These are phyloP conservation scores for Enoplosus armatus DNA, from an alignment of 2,797 vertebrate species.

Conservation along the genomic window DNA sequence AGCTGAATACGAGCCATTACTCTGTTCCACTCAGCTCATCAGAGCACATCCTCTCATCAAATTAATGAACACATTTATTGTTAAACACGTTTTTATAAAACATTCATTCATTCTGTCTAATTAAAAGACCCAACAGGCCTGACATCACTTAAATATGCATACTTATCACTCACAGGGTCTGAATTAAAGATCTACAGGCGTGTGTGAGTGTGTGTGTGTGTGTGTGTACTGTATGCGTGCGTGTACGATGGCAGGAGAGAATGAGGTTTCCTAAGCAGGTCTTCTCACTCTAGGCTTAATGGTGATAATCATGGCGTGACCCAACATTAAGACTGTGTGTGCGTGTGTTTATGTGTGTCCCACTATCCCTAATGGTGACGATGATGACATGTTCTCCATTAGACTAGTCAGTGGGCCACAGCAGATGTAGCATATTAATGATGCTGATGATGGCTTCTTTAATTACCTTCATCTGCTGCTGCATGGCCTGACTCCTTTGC, in stretches of 20 bases:
- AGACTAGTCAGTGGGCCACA: slow-evolving; percentile 84
- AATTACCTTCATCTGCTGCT: slow-evolving; percentile 82
- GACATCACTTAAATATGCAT: slow-evolving; percentile 88
- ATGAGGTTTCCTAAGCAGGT: slow-evolving; percentile 78
- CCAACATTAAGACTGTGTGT: slow-evolving; percentile 80
- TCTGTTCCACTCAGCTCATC: slow-evolving; percentile 81
- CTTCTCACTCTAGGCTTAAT: slow-evolving; percentile 82
- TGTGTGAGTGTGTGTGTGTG: slow-evolving; percentile 35
- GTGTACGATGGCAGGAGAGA: slow-evolving; percentile 60
- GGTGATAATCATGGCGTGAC: slow-evolving; percentile 85
- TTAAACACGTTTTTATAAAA: slow-evolving; percentile 88
- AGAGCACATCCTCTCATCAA: slow-evolving; percentile 84
- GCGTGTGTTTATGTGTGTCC: slow-evolving; percentile 75
- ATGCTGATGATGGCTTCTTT: slow-evolving; percentile 86
- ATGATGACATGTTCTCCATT: slow-evolving; percentile 86
- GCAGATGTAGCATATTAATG: slow-evolving; percentile 86
- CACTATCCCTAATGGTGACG: slow-evolving; percentile 82
- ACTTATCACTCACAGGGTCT: slow-evolving; percentile 86
- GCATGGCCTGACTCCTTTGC: slow-evolving; percentile 73
- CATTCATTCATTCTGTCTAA: slow-evolving; percentile 86
- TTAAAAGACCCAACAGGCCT: slow-evolving; percentile 86
- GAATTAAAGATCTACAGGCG: slow-evolving; percentile 86
- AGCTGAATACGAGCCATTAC: slow-evolving; percentile 77
- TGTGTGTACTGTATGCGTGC: slow-evolving; percentile 40
- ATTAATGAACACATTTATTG: slow-evolving; percentile 88